phyloP scores from a whole-genome alignment of 1,140 invertebrate species.

The Zophobas morio region DNA sequence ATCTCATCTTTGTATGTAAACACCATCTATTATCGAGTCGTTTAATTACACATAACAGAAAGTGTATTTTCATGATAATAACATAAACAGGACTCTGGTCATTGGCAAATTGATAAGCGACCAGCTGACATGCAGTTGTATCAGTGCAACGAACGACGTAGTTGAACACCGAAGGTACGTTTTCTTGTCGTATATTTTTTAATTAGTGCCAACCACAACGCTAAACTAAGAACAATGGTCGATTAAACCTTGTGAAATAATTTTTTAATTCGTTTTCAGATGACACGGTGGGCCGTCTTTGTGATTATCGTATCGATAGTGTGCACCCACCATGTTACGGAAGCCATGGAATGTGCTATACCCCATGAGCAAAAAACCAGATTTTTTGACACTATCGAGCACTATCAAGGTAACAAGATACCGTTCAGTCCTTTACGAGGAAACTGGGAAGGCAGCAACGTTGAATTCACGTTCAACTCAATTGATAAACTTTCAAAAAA shows the following conservation, averaged over 20 bases:
- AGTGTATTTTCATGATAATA: constrained; percentile 3
- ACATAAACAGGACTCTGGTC: constrained; percentile 20
- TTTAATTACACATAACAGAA: constrained; percentile 5
- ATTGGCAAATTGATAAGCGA: constrained; percentile 12
- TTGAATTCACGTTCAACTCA: constrained; percentile 29
- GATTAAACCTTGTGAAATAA: background rate
- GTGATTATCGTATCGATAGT: background rate
- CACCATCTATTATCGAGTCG: constrained; percentile 25
- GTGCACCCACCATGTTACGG: background rate
- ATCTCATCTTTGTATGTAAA: constrained; percentile 18
- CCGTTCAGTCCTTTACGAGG: constrained; percentile 25
- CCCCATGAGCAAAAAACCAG: constrained; percentile 10
- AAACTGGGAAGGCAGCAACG: constrained; percentile 44
- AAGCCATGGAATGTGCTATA: constrained; percentile 19
- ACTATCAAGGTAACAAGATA: constrained; percentile 44
- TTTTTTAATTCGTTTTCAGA: background rate
- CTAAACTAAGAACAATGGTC: background rate
- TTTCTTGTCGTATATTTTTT: background rate
- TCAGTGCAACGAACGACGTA: background rate
- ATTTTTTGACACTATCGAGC: constrained; percentile 34
- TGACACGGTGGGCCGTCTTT: background rate
- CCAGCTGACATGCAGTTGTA: constrained; percentile 5
- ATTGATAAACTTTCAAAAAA: constrained; percentile 49
- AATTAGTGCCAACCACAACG: background rate
- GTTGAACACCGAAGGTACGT: constrained; percentile 5